Evolutionary conservation across 1,140 invertebrate genomes (phyloP).

Genomic region (honey bee (Apis mellifera)): DNA sequence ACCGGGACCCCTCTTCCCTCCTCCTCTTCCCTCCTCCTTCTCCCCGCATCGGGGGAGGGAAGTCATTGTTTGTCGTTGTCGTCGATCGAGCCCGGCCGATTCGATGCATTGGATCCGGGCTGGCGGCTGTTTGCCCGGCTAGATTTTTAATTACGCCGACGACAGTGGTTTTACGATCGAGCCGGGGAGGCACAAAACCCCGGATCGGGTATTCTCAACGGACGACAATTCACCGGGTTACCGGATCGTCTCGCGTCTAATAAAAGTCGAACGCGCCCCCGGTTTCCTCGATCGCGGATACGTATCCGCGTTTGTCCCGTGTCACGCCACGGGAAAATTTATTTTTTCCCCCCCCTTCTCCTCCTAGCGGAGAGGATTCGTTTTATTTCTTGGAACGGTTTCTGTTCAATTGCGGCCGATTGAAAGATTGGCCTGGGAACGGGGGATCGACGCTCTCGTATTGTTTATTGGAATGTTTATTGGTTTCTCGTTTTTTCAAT

Average conservation of each 20-base stretch:
- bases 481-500: not conserved
- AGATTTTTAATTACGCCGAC: slow-evolving; percentile 63
- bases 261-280: slow-evolving; percentile 56
- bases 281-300: slow-evolving; percentile 45
- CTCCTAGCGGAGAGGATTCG: not conserved
- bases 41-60: not conserved
- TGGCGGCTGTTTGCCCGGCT: slow-evolving; percentile 31
- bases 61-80: slow-evolving; percentile 40
- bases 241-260: slow-evolving; percentile 55
- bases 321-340: slow-evolving; percentile 51
- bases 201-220: slow-evolving; percentile 30
- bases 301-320: slow-evolving; percentile 39
- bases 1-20: not conserved
- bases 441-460: not conserved
- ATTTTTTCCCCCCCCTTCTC: slow-evolving; percentile 7
- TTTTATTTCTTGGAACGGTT: not conserved
- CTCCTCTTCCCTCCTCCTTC: too few species aligned
- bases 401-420: slow-evolving; percentile 9
- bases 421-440: slow-evolving; percentile 1
- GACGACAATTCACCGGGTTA: slow-evolving; percentile 53
- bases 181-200: slow-evolving; percentile 38
- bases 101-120: slow-evolving; percentile 17
- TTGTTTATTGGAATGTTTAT: not conserved
- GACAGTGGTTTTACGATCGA: slow-evolving; percentile 53
- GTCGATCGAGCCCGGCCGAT: slow-evolving; percentile 22